Evolutionary conservation across 2,888 invertebrate species (phyloP).

Genomic region (Eubasilissa splendida): DNA sequence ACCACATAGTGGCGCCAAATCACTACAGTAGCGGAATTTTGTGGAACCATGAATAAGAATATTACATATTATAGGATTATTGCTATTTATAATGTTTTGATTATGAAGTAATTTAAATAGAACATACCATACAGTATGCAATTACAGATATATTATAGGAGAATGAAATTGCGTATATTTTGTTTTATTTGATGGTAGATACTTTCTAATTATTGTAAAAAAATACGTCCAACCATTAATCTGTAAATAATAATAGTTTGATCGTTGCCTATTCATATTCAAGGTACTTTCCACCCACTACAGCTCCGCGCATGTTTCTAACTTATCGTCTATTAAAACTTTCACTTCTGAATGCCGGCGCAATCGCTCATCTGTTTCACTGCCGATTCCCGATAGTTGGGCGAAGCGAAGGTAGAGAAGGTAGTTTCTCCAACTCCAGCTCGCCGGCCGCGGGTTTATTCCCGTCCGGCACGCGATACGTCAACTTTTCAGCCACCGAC

Average conservation of each 20-base stretch:
- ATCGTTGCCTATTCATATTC: neutral
- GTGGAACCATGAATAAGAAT: too few relatives aligned
- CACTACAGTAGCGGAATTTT: too few relatives aligned
- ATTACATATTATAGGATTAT: too few relatives aligned
- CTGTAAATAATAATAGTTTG: neutral
- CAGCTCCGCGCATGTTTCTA: neutral
- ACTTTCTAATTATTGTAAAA: too few relatives aligned
- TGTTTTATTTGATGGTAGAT: too few relatives aligned
- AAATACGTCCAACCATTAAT: neutral
- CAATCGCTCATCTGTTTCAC: constrained; percentile 12
- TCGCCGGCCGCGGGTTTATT: constrained; percentile 8
- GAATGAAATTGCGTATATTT: too few relatives aligned
- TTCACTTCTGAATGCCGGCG: constrained; percentile 9
- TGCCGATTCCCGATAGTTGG: constrained; percentile 16
- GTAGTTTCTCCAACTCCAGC: neutral
- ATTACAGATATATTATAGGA: too few relatives aligned
- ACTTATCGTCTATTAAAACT: constrained; percentile 14
- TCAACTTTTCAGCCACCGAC: constrained; percentile 33
- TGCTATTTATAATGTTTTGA: too few relatives aligned
- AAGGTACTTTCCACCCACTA: neutral
- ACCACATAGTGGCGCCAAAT: too few relatives aligned
- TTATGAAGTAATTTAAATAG: too few relatives aligned
- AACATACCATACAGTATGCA: too few relatives aligned
- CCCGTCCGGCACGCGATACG: constrained; percentile 46
- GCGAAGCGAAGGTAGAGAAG: neutral